phyloP scores from a whole-genome alignment of 2,888 invertebrate species.

The Pyrochroa serraticornis region DNA sequence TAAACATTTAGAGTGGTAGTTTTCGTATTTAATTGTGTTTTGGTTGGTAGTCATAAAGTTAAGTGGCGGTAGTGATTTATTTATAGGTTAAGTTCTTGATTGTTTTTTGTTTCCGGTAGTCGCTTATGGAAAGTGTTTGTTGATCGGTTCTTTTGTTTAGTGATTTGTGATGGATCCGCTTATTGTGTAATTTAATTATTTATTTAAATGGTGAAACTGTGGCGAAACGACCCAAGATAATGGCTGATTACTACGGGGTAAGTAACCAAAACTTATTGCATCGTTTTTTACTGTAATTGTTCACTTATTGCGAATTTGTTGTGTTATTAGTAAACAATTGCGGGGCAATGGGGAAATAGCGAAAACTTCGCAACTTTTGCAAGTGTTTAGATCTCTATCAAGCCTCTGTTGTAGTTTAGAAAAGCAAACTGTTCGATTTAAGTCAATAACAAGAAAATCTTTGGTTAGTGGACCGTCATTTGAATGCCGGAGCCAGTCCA shows the following conservation, averaged over 20 bases:
- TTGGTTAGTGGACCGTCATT: too few species aligned
- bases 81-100: constrained; percentile 9
- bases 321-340: background rate
- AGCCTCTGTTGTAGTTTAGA: too few species aligned
- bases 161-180: background rate
- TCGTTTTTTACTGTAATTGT: too few species aligned
- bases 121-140: background rate
- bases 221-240: background rate
- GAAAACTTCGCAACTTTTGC: too few species aligned
- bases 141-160: background rate
- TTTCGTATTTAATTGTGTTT: too few species aligned
- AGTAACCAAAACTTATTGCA: background rate
- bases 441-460: too few species aligned
- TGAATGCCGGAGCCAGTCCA: too few species aligned
- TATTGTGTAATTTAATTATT: background rate
- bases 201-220: constrained; percentile 1
- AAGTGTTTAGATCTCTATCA: too few species aligned
- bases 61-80: background rate
- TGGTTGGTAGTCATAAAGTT: background rate
- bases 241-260: constrained; percentile 38
- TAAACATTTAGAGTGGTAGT: too few species aligned
- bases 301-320: background rate
- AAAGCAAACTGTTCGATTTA: too few species aligned
- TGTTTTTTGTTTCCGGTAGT: too few species aligned
- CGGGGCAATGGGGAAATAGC: too few species aligned